A percentile compares a stretch with the other conserved stretches of the same genome.
Evolutionary conservation across 2,113 vertebrate genomes (phyloP).

Genomic region (Brachyhypopomus gauderio): DNA sequence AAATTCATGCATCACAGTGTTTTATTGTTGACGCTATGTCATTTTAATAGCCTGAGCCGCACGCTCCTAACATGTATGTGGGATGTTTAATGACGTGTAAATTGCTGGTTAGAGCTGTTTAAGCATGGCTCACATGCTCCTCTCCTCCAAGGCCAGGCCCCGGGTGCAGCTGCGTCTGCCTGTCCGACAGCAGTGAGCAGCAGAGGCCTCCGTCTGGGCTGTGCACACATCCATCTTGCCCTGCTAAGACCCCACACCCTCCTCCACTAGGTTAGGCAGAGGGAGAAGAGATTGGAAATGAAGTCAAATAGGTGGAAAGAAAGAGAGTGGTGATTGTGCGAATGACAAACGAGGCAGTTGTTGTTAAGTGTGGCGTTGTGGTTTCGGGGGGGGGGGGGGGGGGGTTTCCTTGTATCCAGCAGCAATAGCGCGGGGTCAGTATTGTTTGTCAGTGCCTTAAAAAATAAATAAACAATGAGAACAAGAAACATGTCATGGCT

Average conservation of each 20-base stretch:
- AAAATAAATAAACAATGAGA: neutral
- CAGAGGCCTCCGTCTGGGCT: constrained; percentile 10
- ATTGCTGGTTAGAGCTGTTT: neutral
- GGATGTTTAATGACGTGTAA: constrained; percentile 1
- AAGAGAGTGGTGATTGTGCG: neutral
- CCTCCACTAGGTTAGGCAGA: neutral
- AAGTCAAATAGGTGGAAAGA: neutral
- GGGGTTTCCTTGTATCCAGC: neutral
- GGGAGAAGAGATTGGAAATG: neutral
- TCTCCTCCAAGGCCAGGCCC: constrained; percentile 7
- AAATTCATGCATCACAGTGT: no score
- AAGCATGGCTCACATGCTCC: neutral
- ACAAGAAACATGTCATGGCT: neutral
- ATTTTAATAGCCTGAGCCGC: no score
- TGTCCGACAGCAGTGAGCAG: constrained; percentile 26
- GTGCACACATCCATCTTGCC: neutral
- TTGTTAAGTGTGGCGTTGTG: neutral
- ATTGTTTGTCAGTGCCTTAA: neutral
- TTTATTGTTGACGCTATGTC: no score
- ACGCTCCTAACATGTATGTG: neutral
- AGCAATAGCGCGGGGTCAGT: neutral
- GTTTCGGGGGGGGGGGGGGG: neutral
- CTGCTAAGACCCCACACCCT: neutral
- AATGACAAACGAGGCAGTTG: neutral
- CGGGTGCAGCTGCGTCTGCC: constrained; percentile 22